Evolutionary conservation across 1,140 invertebrate genomes (phyloP), one percentile per base, ranked within the genome.

Genomic region (Solen grandis): DNA sequence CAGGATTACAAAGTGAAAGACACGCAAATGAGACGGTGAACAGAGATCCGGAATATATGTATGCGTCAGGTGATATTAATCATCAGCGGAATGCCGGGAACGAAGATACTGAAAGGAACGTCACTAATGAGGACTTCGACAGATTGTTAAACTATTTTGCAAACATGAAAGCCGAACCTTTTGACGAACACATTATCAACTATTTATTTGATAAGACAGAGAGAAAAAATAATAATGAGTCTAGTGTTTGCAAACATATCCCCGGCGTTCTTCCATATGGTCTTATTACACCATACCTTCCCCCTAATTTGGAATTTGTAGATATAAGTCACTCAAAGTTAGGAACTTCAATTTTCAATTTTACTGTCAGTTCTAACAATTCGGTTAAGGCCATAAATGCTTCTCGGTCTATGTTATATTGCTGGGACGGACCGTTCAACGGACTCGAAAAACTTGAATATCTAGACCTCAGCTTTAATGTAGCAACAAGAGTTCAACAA

Each of bases 251-350:
- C n/a, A n/a, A n/a, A n/a, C n/a, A n/a, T n/a, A n/a, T n/a, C n/a
- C n/a, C n/a, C n/a, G n/a, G n/a, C n/a, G n/a, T n/a, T n/a, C n/a
- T 46, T 10, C 41, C 41, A 10, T 8, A 8, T 46, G 41, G 41
- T 46, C 19, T 46, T 8, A 46, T 46, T 10, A 8, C 8, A 46
- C 41, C 22, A 14, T 59, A 27, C 25, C 10, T 78, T n/a, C 75
- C 75, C 16, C 52, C 63, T 2, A 78, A 78, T 19, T 27, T 78
- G 8, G 52, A 68, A 36, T 38, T 29, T 8, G 5, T 69, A 5
- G 75, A 78, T 69, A 14, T 78, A 1, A 78, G 75, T 38, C 13
- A 57, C 50, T 66, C 63, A 19, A 69, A 78, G 10, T 19, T 69
- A 3, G 63, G 31, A 0, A 0, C 8, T 5, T 50, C 75, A 31